A percentile compares a stretch with the other conserved stretches of the same genome.
These are phyloP conservation scores for Oxyscelio sp. DNA, from an alignment of 2,888 invertebrate species.

Conservation along the genomic window DNA sequence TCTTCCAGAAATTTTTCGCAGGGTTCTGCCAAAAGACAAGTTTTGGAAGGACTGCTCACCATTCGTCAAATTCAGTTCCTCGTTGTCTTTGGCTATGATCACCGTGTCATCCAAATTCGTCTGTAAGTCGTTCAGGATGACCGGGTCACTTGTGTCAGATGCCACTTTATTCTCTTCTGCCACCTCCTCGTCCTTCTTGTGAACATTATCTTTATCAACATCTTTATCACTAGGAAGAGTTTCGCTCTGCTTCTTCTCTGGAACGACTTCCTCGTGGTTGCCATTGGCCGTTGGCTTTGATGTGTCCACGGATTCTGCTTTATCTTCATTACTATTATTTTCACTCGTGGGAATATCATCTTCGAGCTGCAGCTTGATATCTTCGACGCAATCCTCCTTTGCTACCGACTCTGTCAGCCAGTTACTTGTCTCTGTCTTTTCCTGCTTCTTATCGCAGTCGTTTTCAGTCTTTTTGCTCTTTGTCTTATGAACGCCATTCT, in stretches of 20 bases:
- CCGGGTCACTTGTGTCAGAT: not conserved
- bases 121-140: not conserved
- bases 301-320: not conserved
- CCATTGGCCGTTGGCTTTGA: constrained; percentile 20
- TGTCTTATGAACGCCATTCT: constrained; percentile 50
- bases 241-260: constrained; percentile 2
- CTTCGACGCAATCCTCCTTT: constrained; percentile 40
- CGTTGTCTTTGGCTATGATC: constrained; percentile 29
- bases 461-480: constrained; percentile 62
- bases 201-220: too few relatives aligned
- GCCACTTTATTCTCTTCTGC: constrained; percentile 2
- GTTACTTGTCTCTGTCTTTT: too few relatives aligned
- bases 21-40: constrained; percentile 85
- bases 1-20: constrained; percentile 85
- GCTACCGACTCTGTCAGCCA: not conserved
- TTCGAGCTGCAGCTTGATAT: constrained; percentile 37
- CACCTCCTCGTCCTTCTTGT: constrained; percentile 8
- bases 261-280: constrained; percentile 15
- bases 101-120: constrained; percentile 24
- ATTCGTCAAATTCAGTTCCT: constrained; percentile 37
- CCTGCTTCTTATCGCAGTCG: constrained; percentile 46
- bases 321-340: constrained; percentile 8
- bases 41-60: constrained; percentile 71
- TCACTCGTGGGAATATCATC: constrained; percentile 9
- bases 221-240: not conserved